phyloP scores from a whole-genome alignment of 2,888 invertebrate species.

The Rotaria magnacalcarata region DNA sequence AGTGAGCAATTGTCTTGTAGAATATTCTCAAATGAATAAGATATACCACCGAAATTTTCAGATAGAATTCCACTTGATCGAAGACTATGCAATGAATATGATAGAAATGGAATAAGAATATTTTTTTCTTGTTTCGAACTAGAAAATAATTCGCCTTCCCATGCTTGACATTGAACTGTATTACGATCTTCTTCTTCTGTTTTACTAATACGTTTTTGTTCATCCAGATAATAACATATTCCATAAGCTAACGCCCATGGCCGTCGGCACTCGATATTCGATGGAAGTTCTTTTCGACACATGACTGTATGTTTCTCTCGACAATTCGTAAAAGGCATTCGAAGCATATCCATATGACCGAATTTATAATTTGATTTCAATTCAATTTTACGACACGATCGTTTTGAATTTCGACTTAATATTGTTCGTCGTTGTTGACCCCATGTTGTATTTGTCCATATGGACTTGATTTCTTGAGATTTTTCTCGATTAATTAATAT shows the following conservation, averaged over 20 bases:
- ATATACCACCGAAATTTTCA: not conserved
- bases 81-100: not conserved
- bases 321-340: not conserved
- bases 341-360: not conserved
- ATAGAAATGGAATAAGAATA: not conserved
- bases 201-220: not conserved
- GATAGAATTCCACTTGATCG: not conserved
- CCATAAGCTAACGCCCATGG: slow-evolving; percentile 9
- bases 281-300: slow-evolving; percentile 11
- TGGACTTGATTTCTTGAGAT: not conserved
- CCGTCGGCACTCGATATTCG: not conserved
- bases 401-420: not conserved
- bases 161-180: slow-evolving; percentile 9
- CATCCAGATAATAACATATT: not conserved
- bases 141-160: not conserved
- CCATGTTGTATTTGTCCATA: slow-evolving; percentile 24
- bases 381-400: not conserved
- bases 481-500: not conserved
- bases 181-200: slow-evolving; percentile 14
- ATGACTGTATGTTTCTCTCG: not conserved
- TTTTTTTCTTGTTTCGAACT: not conserved
- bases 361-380: not conserved
- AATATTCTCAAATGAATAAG: not conserved
- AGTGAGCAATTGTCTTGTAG: not conserved
- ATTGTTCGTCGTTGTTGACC: not conserved